Evolutionary conservation across 2,797 vertebrate species (phyloP), one percentile per base, ranked within the genome.

Genomic region (Micromesistius poutassou): DNA sequence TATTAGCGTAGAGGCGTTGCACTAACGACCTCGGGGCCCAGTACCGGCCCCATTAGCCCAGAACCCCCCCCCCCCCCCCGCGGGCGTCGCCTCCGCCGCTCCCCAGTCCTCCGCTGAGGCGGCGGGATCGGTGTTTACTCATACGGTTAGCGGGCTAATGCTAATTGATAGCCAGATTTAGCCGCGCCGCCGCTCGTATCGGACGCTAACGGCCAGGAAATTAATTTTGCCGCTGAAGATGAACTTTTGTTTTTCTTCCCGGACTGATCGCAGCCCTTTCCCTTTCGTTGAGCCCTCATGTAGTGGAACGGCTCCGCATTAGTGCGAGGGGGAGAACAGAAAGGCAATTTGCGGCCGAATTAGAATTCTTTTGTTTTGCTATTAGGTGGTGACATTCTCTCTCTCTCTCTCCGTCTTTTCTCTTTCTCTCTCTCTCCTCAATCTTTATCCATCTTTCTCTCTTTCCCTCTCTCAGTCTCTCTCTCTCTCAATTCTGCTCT

Each of bases 131-230:
- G 30, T 42, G 25, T 74, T 73, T 31, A 30, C 76, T 83, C 76
- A 4, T 62, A 33, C 79, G 76, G 85, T 86, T 82, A 81, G 77
- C 7, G 1, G n/a, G n/a, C n/a, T n/a, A n/a, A n/a, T n/a, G 36
- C 79, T 86, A 88, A 85, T 82, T 86, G 86, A 79, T 84, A 38
- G 5, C 6, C 1, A 31, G 46, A 80, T 85, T 84, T 85, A 85
- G 88, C 79, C 42, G 38, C 42, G 12, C 2, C 46, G 19, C 46
- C 46, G 3, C 16, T 19, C 46, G 4, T 1, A 22, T 14, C 16
- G 14, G 42, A 2, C 16, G 5, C 46, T 4, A 1, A 6, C 46
- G 5, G 46, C 3, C 9, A 76, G 62, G 62, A 78, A 82, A 78
- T 66, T 1, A 40, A 42, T 79, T 78, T 68, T 30, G 1, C 66